Conservation (phyloP, 2,113 vertebrate genomes). For the Hystrix cristata region DNA sequence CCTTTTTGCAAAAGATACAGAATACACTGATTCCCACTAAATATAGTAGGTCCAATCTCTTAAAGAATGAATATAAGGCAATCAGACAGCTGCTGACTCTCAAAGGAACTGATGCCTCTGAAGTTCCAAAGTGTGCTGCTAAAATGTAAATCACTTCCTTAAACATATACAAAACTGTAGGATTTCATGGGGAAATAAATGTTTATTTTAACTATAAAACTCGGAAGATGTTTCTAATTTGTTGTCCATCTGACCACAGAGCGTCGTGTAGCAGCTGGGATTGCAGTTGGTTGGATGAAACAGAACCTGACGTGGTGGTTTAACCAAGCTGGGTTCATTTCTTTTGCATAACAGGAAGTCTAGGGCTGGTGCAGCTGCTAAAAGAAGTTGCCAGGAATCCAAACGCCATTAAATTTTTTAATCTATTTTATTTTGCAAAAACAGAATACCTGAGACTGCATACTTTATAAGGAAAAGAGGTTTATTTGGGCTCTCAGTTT, state of each 20-base stretch:
- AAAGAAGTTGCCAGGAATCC: neutral
- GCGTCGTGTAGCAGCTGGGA: conserved; percentile 42
- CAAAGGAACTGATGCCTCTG: conserved; percentile 60
- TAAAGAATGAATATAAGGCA: conserved; percentile 69
- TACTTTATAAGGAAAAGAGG: neutral
- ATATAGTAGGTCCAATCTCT: conserved; percentile 60
- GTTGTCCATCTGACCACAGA: conserved; percentile 59
- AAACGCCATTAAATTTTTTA: neutral
- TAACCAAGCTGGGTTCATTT: conserved; percentile 27
- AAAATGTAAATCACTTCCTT: conserved; percentile 69
- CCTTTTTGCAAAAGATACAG: neutral
- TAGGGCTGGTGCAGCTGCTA: neutral
- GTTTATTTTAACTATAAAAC: conserved; percentile 66
- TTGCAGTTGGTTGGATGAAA: conserved; percentile 33
- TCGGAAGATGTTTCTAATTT: conserved; percentile 68
- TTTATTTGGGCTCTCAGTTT: neutral
- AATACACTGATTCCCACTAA: conserved; percentile 67
- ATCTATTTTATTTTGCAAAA: neutral
- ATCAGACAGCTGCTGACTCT: conserved; percentile 78
- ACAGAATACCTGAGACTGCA: neutral
- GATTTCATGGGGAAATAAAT: conserved; percentile 38
- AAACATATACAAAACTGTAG: conserved; percentile 3
- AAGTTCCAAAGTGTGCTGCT: conserved; percentile 48
- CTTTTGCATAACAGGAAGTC: neutral
- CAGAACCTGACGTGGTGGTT: neutral